Evolutionary conservation across 2,113 vertebrate genomes (phyloP), one percentile per base, ranked within the genome.

Genomic region (Tetraodon nigroviridis): DNA sequence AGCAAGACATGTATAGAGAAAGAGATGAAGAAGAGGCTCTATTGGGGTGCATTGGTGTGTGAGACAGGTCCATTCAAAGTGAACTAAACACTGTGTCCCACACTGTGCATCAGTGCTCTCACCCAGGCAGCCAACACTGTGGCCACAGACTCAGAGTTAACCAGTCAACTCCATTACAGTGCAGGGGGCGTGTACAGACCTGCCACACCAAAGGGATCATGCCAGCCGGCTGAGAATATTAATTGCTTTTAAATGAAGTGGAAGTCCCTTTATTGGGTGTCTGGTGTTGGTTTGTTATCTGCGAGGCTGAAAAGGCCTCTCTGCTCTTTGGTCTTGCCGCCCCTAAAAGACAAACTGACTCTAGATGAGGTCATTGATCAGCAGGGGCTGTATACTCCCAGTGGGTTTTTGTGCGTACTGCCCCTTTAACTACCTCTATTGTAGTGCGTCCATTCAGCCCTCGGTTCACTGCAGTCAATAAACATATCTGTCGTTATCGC

Each of bases 201-300:
- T 90, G 90, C 87, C 89, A 90, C 86, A 89, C 87, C 86, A 90
- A 91, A 90, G 89, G 76, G 84, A 90, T 75, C 82, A 62, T 59
- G 84, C 87, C 81, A 64, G 84, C 76, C 77, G 69, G 84, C 87
- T 82, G 74, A 87, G 90, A 92, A 91, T 91, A 92, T 92, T 89
- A 92, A 92, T 92, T 89, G 89, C 83, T 87, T 91, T 92, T 90
- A 91, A 92, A 92, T 92, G 89, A 86, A 92, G 85, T 91, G 90
- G 88, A 90, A 90, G 88, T 89, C 88, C 90, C 86, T 92, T 91
- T 90, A 90, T 90, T 91, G 88, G 88, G 73, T 87, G 89, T 92
- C 90, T 92, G 90, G 90, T 92, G 90, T 90, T 89, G 87, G 86
- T 89, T 91, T 92, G 89, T 92, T 90, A 90, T 88, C 87, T 80